Percentiles rank a stretch among this genome's conserved stretches.
Evolutionary conservation across 2,888 invertebrate genomes (phyloP).

Genomic region (Noctua pronuba): DNA sequence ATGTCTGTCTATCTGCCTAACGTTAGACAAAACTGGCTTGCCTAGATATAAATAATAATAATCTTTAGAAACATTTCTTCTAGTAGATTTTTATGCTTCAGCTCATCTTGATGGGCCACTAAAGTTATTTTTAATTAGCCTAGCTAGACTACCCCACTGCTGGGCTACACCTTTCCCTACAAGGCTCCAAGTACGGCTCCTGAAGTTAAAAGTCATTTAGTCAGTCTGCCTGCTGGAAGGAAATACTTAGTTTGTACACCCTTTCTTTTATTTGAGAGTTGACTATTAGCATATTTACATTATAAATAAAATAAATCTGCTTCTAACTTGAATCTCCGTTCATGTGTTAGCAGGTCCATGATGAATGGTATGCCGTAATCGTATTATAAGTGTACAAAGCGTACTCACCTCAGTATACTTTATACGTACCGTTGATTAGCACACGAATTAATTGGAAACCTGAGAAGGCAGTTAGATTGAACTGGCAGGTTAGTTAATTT

Average conservation of each 20-base stretch:
- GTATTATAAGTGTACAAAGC: background rate
- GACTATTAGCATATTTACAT: background rate
- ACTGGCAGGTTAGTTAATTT: background rate
- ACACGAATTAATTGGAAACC: background rate
- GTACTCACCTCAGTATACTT: background rate
- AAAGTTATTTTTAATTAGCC: background rate
- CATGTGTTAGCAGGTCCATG: background rate
- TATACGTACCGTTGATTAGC: background rate
- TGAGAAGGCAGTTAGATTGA: too few relatives aligned
- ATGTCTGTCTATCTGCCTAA: background rate
- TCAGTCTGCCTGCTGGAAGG: too few relatives aligned
- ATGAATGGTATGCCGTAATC: background rate
- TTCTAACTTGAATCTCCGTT: background rate
- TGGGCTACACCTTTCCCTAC: too few relatives aligned
- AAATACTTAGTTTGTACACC: too few relatives aligned
- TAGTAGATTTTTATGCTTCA: background rate
- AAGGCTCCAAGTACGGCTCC: too few relatives aligned
- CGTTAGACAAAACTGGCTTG: too few relatives aligned
- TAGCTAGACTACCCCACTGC: background rate
- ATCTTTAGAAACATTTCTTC: background rate
- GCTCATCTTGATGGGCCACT: background rate
- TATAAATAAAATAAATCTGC: background rate
- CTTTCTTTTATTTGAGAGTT: too few relatives aligned
- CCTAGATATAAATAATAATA: background rate
- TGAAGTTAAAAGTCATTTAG: too few relatives aligned